Evolutionary conservation across 2,888 invertebrate species (phyloP), one percentile per base, ranked within the genome.

Genomic region (Galeruca laticollis): DNA sequence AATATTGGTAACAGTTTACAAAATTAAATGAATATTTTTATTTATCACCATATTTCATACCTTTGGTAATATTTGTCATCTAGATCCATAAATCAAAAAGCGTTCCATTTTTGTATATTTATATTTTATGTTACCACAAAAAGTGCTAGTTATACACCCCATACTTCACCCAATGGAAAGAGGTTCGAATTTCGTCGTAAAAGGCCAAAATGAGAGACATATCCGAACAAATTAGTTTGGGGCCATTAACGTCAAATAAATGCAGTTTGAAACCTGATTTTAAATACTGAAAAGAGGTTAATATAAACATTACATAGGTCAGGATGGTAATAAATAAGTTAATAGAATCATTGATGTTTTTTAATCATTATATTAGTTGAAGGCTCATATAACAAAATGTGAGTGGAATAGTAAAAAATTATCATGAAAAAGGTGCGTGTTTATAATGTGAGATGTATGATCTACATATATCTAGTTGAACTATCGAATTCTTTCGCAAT

Each of bases 221-320:
- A 62, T 62, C 49, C 35, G 49, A 49, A 62, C 62, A 68, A 68
- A 68, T 68, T 68, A 62, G 62, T 51, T 49, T 26, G 21, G 21
- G 43, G 54, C 68, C 57, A 68, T 68, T 68, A 68, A 68, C 62
- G 68, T 62, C 68, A 62, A 61, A 67, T 60, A 60, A 60, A 62
- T 49, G 56, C 68, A 26, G 13, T 59, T 59, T 57, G 68, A 62
- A 57, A 37, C 60, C 54, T n/a, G 51, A 43, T 51, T 66, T 59
- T 59, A 60, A 66, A 57, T 35, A 31, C n/a, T 57, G 15, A 15
- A 56, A 59, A 35, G 51, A 51, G 18, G 51, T 54, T 52, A 51
- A 26, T 49, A 60, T 66, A 59, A 59, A 66, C 59, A 51, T 37
- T 66, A 47, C 26, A 37, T 18, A 31, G 64, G 64, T 57, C 64